A percentile compares a stretch with the other conserved stretches of the same genome.
Evolutionary conservation across 2,113 vertebrate species (phyloP).

Genomic region (Dipodomys merriami): DNA sequence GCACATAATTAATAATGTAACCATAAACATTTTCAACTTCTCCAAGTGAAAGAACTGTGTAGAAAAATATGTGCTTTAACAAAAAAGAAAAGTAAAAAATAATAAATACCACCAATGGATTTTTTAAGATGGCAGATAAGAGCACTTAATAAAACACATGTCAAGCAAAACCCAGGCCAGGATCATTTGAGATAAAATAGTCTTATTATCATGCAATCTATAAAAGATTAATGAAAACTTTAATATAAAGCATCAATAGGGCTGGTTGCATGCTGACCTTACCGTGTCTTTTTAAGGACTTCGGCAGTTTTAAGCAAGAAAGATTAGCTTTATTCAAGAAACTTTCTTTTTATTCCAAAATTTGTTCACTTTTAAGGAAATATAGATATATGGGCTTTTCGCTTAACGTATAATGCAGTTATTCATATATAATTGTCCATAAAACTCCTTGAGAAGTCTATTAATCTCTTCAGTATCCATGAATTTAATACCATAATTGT

Average conservation of each 20-base stretch:
- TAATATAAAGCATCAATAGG: constrained; percentile 70
- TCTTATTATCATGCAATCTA: constrained; percentile 72
- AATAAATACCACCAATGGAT: constrained; percentile 60
- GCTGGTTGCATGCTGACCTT: constrained; percentile 68
- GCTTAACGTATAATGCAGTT: constrained; percentile 64
- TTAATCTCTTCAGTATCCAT: constrained; percentile 78
- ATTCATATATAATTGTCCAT: constrained; percentile 79
- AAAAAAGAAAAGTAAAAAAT: not conserved
- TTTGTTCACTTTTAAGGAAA: constrained; percentile 79
- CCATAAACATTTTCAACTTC: constrained; percentile 8
- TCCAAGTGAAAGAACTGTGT: constrained; percentile 37
- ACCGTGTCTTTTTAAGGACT: constrained; percentile 58
- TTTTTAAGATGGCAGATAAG: constrained; percentile 66
- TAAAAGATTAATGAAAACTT: constrained; percentile 79
- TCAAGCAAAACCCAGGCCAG: constrained; percentile 69
- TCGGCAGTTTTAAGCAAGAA: constrained; percentile 64
- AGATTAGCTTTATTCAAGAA: constrained; percentile 69
- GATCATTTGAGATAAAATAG: constrained; percentile 69
- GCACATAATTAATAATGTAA: not conserved
- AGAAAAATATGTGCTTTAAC: constrained; percentile 57
- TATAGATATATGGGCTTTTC: constrained; percentile 71
- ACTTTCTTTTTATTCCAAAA: constrained; percentile 68
- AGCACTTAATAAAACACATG: constrained; percentile 73
- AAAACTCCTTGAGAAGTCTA: constrained; percentile 81
- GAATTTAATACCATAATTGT: constrained; percentile 79